Conservation (phyloP, 2,888 invertebrate species). For the Buathra laborator region DNA sequence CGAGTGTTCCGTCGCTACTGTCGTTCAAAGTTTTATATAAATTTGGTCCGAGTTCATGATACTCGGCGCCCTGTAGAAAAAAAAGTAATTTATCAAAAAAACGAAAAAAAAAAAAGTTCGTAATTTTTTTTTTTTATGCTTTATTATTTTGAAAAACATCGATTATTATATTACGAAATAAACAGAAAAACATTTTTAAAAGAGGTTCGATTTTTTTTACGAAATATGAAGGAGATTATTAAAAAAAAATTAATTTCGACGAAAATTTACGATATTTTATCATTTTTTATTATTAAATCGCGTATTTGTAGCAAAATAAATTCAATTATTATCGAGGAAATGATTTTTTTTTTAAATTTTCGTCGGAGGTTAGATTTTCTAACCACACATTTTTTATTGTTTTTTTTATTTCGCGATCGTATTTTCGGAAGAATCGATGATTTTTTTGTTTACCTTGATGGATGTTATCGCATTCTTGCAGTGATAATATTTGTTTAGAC, state of each 20-base stretch:
- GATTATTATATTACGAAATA: background rate
- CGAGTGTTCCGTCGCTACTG: constrained; percentile 88
- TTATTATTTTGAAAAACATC: background rate
- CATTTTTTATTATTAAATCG: too few species aligned
- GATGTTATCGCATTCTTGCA: constrained; percentile 90
- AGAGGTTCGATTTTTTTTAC: too few species aligned
- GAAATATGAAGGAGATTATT: constrained; percentile 47
- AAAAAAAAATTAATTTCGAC: constrained; percentile 71
- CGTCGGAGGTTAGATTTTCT: constrained; percentile 11
- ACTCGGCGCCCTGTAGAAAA: constrained; percentile 88
- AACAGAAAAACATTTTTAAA: too few species aligned
- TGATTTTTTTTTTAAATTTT: background rate
- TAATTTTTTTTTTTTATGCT: background rate
- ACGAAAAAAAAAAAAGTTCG: background rate
- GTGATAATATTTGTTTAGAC: constrained; percentile 91
- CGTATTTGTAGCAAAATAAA: background rate
- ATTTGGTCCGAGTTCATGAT: constrained; percentile 89
- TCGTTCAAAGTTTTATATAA: constrained; percentile 88
- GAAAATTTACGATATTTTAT: background rate
- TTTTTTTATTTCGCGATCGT: background rate
- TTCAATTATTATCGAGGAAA: background rate
- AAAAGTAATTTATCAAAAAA: background rate
- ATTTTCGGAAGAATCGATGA: background rate
- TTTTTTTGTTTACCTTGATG: constrained; percentile 88
- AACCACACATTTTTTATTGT: constrained; percentile 17